These are phyloP conservation scores for Sphaeridia pumilis DNA, from an alignment of 2,888 invertebrate genomes.

Conservation along the genomic window DNA sequence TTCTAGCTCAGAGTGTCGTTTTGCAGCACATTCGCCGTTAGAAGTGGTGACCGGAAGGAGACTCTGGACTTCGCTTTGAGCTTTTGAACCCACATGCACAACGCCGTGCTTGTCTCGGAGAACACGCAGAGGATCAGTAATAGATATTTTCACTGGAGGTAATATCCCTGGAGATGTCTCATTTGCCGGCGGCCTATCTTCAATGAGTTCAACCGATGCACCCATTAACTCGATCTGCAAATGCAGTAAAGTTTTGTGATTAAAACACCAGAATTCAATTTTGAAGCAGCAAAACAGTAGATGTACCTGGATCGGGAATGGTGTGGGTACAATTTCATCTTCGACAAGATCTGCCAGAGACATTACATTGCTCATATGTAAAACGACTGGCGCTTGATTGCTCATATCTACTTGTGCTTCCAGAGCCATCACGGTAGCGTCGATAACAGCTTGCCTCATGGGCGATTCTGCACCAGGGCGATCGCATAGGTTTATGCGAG, in stretches of 20 bases:
- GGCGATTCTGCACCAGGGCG: conserved; percentile 27
- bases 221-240: conserved; percentile 49
- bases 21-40: not conserved
- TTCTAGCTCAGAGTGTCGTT: not conserved
- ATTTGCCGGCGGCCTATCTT: conserved; percentile 68
- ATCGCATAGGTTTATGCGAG: conserved; percentile 31
- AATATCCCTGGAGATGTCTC: conserved; percentile 71
- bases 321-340: conserved; percentile 69
- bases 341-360: conserved; percentile 73
- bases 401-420: conserved; percentile 26
- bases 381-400: conserved; percentile 37
- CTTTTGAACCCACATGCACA: conserved; percentile 60
- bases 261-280: not conserved
- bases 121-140: conserved; percentile 54
- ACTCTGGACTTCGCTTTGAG: not conserved
- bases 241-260: not conserved
- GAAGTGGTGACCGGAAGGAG: not conserved
- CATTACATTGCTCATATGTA: conserved; percentile 70
- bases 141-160: conserved; percentile 64
- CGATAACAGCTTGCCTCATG: conserved; percentile 32
- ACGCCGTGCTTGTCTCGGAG: conserved; percentile 61
- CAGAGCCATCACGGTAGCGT: conserved; percentile 36
- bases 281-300: no score
- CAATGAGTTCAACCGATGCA: conserved; percentile 60
- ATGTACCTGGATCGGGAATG: conserved; percentile 69